phyloP scores from a whole-genome alignment of 2,113 vertebrate species.

The Synodontis membranacea region DNA sequence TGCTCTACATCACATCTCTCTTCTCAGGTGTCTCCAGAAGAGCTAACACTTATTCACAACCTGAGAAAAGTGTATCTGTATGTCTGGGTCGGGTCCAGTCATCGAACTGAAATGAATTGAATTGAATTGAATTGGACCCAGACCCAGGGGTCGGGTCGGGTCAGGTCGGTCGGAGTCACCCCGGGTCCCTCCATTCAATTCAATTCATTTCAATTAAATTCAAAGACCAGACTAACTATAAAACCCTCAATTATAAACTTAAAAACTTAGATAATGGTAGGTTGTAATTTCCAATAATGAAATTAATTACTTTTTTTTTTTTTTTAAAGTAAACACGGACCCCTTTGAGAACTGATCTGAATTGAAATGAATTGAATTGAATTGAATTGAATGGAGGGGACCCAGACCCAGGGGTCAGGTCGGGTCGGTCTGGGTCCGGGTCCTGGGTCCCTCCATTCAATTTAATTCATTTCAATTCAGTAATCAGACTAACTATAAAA shows the following conservation, averaged over 20 bases:
- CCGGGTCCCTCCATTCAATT: neutral
- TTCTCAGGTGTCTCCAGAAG: constrained; percentile 67
- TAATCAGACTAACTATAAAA: neutral
- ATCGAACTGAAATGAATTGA: too few species aligned
- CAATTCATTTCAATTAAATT: neutral
- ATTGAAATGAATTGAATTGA: too few species aligned
- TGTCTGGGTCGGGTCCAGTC: too few species aligned
- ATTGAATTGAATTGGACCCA: too few species aligned
- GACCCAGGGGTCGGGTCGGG: too few species aligned
- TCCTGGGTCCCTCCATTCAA: too few species aligned
- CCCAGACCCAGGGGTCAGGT: too few species aligned
- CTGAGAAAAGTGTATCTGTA: too few species aligned
- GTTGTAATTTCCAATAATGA: neutral
- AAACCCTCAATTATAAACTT: neutral
- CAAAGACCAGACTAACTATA: neutral
- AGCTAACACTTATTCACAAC: constrained; percentile 85
- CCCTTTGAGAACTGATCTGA: neutral
- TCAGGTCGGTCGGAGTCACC: too few species aligned
- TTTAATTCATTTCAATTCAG: too few species aligned
- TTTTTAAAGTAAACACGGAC: neutral
- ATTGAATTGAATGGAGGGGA: too few species aligned
- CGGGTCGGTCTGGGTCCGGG: too few species aligned
- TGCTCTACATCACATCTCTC: neutral
- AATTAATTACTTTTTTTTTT: neutral
- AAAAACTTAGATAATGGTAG: neutral